Evolutionary conservation across 1,140 invertebrate genomes (phyloP), one percentile per base, ranked within the genome.

Genomic region (Sarcophaga peregrina): DNA sequence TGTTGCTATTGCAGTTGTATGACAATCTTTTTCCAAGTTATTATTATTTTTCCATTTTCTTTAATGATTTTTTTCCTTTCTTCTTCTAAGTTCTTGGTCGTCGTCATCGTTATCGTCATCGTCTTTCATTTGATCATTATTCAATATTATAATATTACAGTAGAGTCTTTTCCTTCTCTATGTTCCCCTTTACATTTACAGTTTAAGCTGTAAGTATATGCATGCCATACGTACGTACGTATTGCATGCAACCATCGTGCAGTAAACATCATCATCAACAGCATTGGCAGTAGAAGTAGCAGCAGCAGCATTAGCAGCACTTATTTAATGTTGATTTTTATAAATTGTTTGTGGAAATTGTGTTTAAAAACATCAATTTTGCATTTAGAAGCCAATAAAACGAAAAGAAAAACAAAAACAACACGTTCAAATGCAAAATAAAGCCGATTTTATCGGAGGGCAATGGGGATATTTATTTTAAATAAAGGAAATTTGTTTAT

Each of bases 321-420:
- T 37, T 37, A 20, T 72, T 25, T 72, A 25, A 20, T 78, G 47
- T 78, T 78, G 75, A 78, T 78, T 78, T 75, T 78, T 78, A 78
- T 78, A 78, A 50, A 78, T 17, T 78, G 75, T 78, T 78, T 50
- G 75, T 17, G 75, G 75, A 78, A 78, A 78, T 78, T 78, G 75
- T 78, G 50, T 78, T 50, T 20, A 78, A 4, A 72, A 50, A 76
- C 17, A 78, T 50, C 47, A 78, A 75, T 15, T 75, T 75, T 45
- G 73, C 46, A 46, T 75, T 75, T 75, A 72, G 62, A 25, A 25
- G 62, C 8, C 37, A 72, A 72, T 72, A 17, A 72, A 9, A 72
- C 2, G 52, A 54, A 25, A 25, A 72, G 0, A 17, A 72, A 7
- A 25, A 25, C 17, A n/a, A 72, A 72, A 72, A 9, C 17, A 72